Evolutionary conservation across 2,797 vertebrate genomes (phyloP).

Genomic region (Sebastes hubbsi): DNA sequence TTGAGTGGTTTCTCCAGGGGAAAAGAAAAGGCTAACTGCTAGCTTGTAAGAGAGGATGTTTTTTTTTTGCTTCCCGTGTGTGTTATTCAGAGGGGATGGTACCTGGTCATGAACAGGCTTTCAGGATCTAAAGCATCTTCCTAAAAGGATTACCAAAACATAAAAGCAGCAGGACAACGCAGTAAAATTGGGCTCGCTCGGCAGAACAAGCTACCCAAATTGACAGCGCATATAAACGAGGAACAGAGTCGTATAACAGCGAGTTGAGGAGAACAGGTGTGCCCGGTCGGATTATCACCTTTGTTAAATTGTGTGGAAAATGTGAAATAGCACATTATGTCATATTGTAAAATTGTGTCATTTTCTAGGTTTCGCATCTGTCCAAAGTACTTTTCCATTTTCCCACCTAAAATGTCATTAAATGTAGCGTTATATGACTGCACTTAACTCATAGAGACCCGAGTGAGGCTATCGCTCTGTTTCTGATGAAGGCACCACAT

Average conservation of each 20-base stretch:
- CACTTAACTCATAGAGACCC: conserved; percentile 9
- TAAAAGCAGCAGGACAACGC: background rate
- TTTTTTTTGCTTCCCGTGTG: background rate
- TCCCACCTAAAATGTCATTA: background rate
- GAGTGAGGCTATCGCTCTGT: conserved; percentile 23
- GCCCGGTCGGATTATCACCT: background rate
- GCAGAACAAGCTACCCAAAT: background rate
- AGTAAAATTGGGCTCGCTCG: background rate
- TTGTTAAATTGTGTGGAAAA: background rate
- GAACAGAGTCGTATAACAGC: background rate
- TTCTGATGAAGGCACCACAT: conserved; percentile 47
- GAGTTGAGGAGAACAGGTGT: background rate
- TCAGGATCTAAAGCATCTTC: background rate
- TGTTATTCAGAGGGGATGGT: background rate
- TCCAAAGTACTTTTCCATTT: background rate
- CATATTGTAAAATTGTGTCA: background rate
- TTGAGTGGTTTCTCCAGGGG: background rate
- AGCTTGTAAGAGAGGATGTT: background rate
- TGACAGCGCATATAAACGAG: background rate
- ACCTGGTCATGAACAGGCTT: background rate
- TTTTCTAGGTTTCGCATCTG: background rate
- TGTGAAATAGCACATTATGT: background rate
- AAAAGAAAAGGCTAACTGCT: background rate
- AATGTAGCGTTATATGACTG: conserved; percentile 35
- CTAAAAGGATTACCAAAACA: background rate